Evolutionary conservation across 1,140 invertebrate species (phyloP).

Genomic region (Marisa cornuarietis): DNA sequence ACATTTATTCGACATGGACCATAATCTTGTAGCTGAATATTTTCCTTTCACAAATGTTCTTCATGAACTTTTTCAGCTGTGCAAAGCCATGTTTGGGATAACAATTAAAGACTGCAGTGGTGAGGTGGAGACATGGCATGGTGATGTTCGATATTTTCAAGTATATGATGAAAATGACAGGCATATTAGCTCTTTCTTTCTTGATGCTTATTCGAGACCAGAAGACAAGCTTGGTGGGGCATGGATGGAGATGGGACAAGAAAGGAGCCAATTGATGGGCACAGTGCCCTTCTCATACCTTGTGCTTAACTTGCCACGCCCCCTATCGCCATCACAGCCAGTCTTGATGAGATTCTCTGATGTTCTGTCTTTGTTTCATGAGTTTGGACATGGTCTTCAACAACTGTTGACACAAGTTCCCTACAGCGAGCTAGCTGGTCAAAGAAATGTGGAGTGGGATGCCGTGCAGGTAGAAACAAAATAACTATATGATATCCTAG

Average conservation of each 20-base stretch:
- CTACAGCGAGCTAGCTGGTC: constrained; percentile 84
- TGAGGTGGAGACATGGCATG: constrained; percentile 79
- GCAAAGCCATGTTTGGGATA: constrained; percentile 83
- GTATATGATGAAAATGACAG: constrained; percentile 77
- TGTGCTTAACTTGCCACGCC: constrained; percentile 82
- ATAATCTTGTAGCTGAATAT: constrained; percentile 79
- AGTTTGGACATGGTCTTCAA: constrained; percentile 86
- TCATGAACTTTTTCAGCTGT: constrained; percentile 78
- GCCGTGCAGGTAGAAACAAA: constrained; percentile 71
- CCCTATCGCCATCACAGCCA: constrained; percentile 70
- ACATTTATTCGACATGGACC: constrained; percentile 73
- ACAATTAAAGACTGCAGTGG: constrained; percentile 70
- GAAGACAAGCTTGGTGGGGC: constrained; percentile 71
- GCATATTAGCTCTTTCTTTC: constrained; percentile 47
- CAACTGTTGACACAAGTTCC: constrained; percentile 82
- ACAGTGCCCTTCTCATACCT: constrained; percentile 80
- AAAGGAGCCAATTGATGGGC: constrained; percentile 71
- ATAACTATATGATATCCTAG: too few species aligned
- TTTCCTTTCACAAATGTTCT: constrained; percentile 85
- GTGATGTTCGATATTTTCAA: constrained; percentile 85
- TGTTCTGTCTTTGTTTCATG: constrained; percentile 79
- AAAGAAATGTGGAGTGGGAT: constrained; percentile 92
- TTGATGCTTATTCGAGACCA: constrained; percentile 54
- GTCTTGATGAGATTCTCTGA: constrained; percentile 81
- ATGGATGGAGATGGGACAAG: constrained; percentile 67